phyloP scores from a whole-genome alignment of 30 jellyfish, hydroid and myxozoan species.

The Chironex yamaguchii region DNA sequence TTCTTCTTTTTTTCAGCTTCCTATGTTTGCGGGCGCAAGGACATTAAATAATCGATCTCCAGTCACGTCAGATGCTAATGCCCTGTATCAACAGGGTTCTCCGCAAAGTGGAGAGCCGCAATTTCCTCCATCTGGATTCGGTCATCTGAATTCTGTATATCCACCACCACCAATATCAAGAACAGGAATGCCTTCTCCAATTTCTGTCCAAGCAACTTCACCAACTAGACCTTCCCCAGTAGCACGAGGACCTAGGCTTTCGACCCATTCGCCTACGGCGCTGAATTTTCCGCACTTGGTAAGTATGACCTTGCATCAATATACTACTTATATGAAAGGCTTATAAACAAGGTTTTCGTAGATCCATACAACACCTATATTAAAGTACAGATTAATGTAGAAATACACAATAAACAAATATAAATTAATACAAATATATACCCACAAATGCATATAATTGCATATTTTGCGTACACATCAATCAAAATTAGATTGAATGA shows the following conservation, averaged over 20 bases:
- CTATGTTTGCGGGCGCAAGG: not conserved
- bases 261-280: not conserved
- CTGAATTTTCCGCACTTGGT: not conserved
- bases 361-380: too few relatives aligned
- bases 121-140: not conserved
- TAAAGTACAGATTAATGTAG: too few relatives aligned
- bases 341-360: too few relatives aligned
- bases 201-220: not conserved
- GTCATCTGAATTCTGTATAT: not conserved
- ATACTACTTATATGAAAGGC: too few relatives aligned
- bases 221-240: not conserved
- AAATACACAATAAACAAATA: too few relatives aligned
- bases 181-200: not conserved
- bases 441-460: too few relatives aligned
- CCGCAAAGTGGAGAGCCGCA: not conserved
- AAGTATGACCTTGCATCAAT: too few relatives aligned
- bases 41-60: not conserved
- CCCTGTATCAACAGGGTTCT: not conserved
- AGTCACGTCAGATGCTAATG: not conserved
- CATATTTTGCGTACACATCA: too few relatives aligned
- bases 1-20: not conserved
- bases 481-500: too few relatives aligned
- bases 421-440: too few relatives aligned
- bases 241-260: not conserved
- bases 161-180: not conserved